Base-by-base conservation (phyloP, 2,797 vertebrate species). In the Borostomias antarcticus region DNA sequence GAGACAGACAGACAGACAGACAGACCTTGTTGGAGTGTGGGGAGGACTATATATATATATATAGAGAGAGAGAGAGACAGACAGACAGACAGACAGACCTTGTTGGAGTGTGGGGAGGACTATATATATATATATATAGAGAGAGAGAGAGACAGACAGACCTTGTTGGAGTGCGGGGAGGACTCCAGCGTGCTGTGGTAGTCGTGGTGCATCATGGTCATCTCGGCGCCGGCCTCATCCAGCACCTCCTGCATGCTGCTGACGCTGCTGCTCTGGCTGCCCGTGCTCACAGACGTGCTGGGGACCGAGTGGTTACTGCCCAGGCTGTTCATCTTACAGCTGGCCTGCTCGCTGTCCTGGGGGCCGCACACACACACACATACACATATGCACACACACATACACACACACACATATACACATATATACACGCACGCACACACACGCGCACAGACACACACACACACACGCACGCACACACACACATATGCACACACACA, bases 261-360 rank as follows among this genome's bases (percentile, higher is more conserved):
- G 65, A 98, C 92, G 53, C 97, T 99, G 94, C 97, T 98, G 93
- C 94, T 96, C 90, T 94, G 96, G 91, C 98, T 99, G 87, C 97
- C 93, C 0, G 95, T 98, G 92, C 97, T 98, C 82, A 99, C 92
- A 0, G 96, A 98, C 80, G 95, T 93, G 78, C 97, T 99, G 72
- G 96, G 97, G 84, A 98, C 93, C 77, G 96, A 98, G 87, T 98
- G 96, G 90, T 96, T 96, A 91, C 97, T 99, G 86, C 95, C 96
- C 89, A 99, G 90, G 89, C 98, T 99, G 94, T 97, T 97, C 93
- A 93, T 93, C 90, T 96, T 96, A 86, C 94, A 94, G 89, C 87
- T 93, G 82, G 94, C 93, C 68, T 95, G 95, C 85, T 99, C 97
- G 0, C 91, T 93, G 89, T 99, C 97, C 97, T 99, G 92, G 68